These are phyloP conservation scores for Cremastobaeus sp. DNA, from an alignment of 2,888 invertebrate genomes.

Conservation along the genomic window DNA sequence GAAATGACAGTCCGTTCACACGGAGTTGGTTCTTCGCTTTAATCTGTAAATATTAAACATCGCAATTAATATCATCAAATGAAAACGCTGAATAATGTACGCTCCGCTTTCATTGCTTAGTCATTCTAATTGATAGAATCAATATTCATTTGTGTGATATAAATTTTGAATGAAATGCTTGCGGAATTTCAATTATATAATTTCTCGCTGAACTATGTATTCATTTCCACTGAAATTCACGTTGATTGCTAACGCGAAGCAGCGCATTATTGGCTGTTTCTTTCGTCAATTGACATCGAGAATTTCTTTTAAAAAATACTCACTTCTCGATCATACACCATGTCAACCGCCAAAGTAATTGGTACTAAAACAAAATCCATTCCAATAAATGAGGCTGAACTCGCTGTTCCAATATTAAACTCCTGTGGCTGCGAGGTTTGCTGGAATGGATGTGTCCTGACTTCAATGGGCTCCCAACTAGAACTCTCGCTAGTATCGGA, in stretches of 20 bases:
- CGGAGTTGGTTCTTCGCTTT: slow-evolving; percentile 90
- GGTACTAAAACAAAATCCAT: slow-evolving; percentile 89
- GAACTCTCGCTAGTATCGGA: slow-evolving; percentile 72
- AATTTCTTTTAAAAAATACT: slow-evolving; percentile 64
- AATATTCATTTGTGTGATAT: too few relatives aligned
- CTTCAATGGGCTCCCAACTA: slow-evolving; percentile 80
- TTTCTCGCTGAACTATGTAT: too few relatives aligned
- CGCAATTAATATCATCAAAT: too few relatives aligned
- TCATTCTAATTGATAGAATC: not conserved
- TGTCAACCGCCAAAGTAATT: slow-evolving; percentile 87
- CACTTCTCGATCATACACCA: slow-evolving; percentile 91
- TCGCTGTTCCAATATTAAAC: slow-evolving; percentile 85
- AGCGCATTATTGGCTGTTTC: too few relatives aligned
- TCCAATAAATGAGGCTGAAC: slow-evolving; percentile 87
- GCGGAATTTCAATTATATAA: too few relatives aligned
- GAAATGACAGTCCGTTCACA: slow-evolving; percentile 88
- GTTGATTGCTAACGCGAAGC: too few relatives aligned
- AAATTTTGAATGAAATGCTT: too few relatives aligned
- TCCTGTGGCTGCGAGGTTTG: slow-evolving; percentile 86
- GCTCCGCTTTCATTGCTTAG: not conserved
- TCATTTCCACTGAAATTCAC: too few relatives aligned
- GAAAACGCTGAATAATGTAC: too few relatives aligned
- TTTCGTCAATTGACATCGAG: too few relatives aligned
- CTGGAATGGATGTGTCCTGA: slow-evolving; percentile 85
- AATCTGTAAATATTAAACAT: slow-evolving; percentile 80